Evolutionary conservation across 2,113 vertebrate species (phyloP).

Genomic region (Hemiprocne comata): DNA sequence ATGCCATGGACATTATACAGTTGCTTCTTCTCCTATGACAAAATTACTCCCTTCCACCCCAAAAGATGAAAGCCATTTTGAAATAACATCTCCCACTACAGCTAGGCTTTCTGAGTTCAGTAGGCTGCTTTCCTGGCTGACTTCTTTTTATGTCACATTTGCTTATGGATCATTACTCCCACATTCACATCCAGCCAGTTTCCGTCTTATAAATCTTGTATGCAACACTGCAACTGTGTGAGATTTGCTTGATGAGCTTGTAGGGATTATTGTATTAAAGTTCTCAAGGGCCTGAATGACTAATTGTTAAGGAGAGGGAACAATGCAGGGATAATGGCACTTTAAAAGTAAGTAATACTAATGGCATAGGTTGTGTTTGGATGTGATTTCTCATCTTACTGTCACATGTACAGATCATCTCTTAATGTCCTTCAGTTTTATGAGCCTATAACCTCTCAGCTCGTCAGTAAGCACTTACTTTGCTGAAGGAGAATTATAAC

Average conservation of each 20-base stretch:
- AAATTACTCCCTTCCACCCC: neutral
- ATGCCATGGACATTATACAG: neutral
- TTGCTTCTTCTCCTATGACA: neutral
- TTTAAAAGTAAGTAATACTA: conserved; percentile 57
- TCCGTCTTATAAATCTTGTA: conserved; percentile 33
- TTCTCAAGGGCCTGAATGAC: conserved; percentile 36
- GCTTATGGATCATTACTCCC: conserved; percentile 46
- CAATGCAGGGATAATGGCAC: neutral
- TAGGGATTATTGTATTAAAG: conserved; percentile 44
- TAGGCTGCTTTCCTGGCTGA: conserved; percentile 2
- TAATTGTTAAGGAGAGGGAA: conserved; percentile 49
- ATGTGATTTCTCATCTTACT: neutral
- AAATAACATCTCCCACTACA: neutral
- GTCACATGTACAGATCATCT: neutral
- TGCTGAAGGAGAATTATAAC: neutral
- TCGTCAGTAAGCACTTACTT: neutral
- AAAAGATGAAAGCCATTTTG: neutral
- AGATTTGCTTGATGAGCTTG: conserved; percentile 26
- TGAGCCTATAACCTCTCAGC: neutral
- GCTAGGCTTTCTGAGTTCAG: neutral
- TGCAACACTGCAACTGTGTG: neutral
- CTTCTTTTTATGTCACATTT: conserved; percentile 46
- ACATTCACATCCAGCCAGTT: conserved; percentile 32
- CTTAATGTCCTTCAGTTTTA: neutral
- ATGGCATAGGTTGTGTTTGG: conserved; percentile 11